Base-by-base conservation (phyloP, 2,797 vertebrate species). In the Cuniculus paca region DNA sequence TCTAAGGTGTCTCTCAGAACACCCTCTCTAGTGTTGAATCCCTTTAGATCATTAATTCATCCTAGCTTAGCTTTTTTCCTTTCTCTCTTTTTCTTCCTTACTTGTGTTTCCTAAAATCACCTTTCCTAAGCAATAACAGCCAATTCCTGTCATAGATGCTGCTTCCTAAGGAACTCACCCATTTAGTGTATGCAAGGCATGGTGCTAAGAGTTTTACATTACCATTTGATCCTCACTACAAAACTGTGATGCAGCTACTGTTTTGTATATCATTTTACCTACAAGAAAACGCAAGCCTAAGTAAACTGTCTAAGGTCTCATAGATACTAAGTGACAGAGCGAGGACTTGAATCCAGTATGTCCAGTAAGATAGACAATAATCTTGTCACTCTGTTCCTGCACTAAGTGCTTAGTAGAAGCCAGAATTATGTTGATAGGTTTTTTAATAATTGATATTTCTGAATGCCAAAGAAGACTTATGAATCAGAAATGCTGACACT, bases 401-500 rank as follows among this genome's bases (percentile, higher is more conserved):
- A 81, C 39, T 77, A 68, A 42, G 19, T 83, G 56, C 48, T 83
- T 28, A 17, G 20, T 74, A 42, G 70, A 79, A n/a, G 34, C 78
- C 50, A 90, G 45, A 90, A 58, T 72, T 60, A 80, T 10, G 2
- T 61, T 42, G 39, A 52, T 81, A 48, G 1, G 1, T 5, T 50
- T 95, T 86, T 65, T 78, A 85, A 54, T 81, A 90, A 63, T 17
- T 74, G 80, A 58, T 24, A 50, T 68, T 68, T 92, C 54, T 70
- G 13, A 72, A 50, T 22, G 16, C 16, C 78, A 79, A 85, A 52
- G 12, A 82, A 88, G 48, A 70, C 28, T 28, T 19, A 68, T 31
- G 58, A 61, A 34, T 88, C 14, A 68, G 36, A 84, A 81, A 52
- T 17, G 36, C 12, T 63, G 63, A 22, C 36, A 16, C 16, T 52